Conservation (phyloP, 1,140 invertebrate genomes). For the Neodiprion fabricii region DNA sequence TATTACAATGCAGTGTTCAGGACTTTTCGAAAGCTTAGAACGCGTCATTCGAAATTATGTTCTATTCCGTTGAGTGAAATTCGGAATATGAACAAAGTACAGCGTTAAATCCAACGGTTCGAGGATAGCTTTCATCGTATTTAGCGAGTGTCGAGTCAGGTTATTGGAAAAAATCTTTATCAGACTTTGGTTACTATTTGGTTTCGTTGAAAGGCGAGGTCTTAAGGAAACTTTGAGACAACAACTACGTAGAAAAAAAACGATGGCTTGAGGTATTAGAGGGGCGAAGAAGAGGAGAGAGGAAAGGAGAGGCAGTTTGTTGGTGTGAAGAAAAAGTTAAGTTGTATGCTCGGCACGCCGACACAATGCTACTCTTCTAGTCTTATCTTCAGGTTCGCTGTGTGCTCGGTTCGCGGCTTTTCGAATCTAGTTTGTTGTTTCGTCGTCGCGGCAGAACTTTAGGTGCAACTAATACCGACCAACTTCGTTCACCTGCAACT, state of each 20-base stretch:
- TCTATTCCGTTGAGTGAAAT: too few relatives aligned
- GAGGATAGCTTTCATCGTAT: not conserved
- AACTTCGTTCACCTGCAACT: slow-evolving; percentile 1
- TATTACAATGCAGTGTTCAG: too few relatives aligned
- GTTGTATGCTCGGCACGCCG: not conserved
- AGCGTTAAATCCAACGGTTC: not conserved
- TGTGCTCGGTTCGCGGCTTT: not conserved
- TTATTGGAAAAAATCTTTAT: not conserved
- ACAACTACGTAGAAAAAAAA: not conserved
- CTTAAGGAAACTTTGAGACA: not conserved
- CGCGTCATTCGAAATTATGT: too few relatives aligned
- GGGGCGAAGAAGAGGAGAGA: not conserved
- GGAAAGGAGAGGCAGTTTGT: not conserved
- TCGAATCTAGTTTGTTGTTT: slow-evolving; percentile 1
- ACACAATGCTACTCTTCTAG: slow-evolving; percentile 1
- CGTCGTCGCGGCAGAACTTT: not conserved
- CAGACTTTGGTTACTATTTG: not conserved
- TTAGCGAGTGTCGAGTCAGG: not conserved
- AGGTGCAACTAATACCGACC: not conserved
- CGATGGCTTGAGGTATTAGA: not conserved
- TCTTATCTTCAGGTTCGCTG: not conserved
- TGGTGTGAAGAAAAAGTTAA: not conserved
- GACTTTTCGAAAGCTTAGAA: too few relatives aligned
- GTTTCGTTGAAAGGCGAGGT: not conserved
- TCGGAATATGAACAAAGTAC: too few relatives aligned